Evolutionary conservation across 2,888 invertebrate species (phyloP).

Genomic region (Metallyticus violacea): DNA sequence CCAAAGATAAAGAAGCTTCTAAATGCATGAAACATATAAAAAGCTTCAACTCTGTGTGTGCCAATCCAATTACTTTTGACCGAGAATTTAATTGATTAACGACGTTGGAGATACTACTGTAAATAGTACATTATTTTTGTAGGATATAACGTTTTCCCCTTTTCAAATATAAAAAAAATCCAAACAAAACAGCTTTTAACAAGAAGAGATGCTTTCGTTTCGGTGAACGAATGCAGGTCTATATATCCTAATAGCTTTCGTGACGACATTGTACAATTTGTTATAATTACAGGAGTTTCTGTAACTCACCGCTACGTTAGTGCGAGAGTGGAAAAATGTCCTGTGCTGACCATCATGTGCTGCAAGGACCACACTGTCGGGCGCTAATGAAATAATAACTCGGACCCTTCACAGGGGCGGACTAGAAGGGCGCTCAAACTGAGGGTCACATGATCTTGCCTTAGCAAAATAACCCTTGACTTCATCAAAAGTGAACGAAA

Average conservation of each 20-base stretch:
- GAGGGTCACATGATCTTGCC: background rate
- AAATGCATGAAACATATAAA: background rate
- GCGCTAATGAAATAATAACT: slow-evolving; percentile 10
- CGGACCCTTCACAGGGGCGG: background rate
- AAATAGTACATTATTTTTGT: background rate
- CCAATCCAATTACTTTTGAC: background rate
- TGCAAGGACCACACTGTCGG: background rate
- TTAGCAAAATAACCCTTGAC: background rate
- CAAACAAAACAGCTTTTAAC: background rate
- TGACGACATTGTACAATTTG: slow-evolving; percentile 3
- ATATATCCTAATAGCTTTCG: slow-evolving; percentile 7
- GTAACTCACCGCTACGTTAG: background rate
- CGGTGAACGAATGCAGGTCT: slow-evolving; percentile 1
- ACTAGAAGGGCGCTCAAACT: background rate
- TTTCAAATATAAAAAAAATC: background rate
- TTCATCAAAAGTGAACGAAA: too few species aligned
- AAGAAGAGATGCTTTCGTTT: background rate
- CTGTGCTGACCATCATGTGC: background rate
- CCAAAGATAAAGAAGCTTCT: background rate
- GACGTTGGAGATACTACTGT: background rate
- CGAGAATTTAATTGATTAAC: background rate
- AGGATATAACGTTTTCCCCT: background rate
- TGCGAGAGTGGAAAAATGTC: background rate
- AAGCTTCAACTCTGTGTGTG: background rate
- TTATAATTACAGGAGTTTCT: slow-evolving; percentile 11